Conservation (phyloP, 1,140 invertebrate genomes). For the Lysiphlebus fabarum region DNA sequence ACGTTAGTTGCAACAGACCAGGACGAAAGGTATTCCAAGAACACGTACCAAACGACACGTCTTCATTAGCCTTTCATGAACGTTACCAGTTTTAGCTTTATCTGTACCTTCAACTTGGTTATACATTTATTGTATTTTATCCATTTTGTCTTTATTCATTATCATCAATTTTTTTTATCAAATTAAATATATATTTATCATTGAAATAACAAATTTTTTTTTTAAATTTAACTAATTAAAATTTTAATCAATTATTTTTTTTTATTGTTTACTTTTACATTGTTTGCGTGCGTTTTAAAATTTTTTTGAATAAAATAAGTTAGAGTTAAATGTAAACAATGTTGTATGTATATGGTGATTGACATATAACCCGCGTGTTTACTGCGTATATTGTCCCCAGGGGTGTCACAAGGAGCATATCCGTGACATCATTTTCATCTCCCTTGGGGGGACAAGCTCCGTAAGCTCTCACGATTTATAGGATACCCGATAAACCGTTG, state of each 20-base stretch:
- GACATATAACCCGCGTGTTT: slow-evolving; percentile 1
- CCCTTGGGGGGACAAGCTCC: slow-evolving; percentile 1
- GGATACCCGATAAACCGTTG: slow-evolving; percentile 3
- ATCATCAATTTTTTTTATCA: too few relatives aligned
- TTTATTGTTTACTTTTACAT: too few relatives aligned
- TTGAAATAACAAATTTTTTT: too few relatives aligned
- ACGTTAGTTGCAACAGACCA: slow-evolving; percentile 21
- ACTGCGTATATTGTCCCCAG: slow-evolving; percentile 1
- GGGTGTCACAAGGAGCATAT: slow-evolving; percentile 11
- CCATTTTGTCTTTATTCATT: too few relatives aligned
- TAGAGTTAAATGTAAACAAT: too few relatives aligned
- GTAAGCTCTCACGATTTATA: slow-evolving; percentile 12
- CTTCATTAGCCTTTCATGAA: slow-evolving; percentile 54
- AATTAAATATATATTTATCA: too few relatives aligned
- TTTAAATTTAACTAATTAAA: too few relatives aligned
- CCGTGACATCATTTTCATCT: slow-evolving; percentile 6
- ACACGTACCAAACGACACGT: slow-evolving; percentile 44
- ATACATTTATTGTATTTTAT: too few relatives aligned
- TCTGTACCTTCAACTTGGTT: slow-evolving; percentile 12
- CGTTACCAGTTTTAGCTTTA: slow-evolving; percentile 31
- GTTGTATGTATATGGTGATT: too few relatives aligned
- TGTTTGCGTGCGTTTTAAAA: too few relatives aligned
- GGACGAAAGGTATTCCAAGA: slow-evolving; percentile 40
- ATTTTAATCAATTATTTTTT: too few relatives aligned
- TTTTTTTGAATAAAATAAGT: too few relatives aligned